These are phyloP conservation scores for Blennius ocellaris DNA, from an alignment of 2,113 vertebrate genomes.

Conservation along the genomic window DNA sequence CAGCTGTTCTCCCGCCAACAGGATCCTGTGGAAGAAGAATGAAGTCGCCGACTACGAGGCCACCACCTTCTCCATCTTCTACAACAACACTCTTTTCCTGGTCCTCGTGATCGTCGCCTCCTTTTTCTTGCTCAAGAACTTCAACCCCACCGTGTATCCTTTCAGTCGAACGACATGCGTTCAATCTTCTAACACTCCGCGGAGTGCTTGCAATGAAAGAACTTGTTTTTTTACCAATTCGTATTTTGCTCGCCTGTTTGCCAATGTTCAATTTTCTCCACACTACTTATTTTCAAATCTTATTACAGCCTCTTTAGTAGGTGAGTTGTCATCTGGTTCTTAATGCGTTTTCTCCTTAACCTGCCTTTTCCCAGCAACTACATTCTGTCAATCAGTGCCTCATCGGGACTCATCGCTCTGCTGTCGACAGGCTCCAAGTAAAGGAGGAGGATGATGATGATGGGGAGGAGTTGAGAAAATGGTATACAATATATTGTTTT, in stretches of 20 bases:
- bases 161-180: constrained; percentile 37
- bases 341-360: constrained; percentile 81
- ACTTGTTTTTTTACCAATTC: no score
- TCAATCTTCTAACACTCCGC: no score
- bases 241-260: no score
- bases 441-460: constrained; percentile 37
- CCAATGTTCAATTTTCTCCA: no score
- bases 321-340: no score
- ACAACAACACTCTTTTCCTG: constrained; percentile 98
- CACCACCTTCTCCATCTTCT: constrained; percentile 99
- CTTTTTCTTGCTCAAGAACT: constrained; percentile 98
- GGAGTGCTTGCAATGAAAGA: no score
- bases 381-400: constrained; percentile 95
- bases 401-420: constrained; percentile 96
- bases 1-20: constrained; percentile 50
- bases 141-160: constrained; percentile 99
- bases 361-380: constrained; percentile 88
- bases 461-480: not conserved
- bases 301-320: rapidly evolving
- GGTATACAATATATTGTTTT: constrained; percentile 31
- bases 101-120: constrained; percentile 95
- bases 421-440: constrained; percentile 98
- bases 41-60: constrained; percentile 99
- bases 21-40: constrained; percentile 99
- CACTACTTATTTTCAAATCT: not conserved